These are phyloP conservation scores for Tokudaia tokunoshimensis DNA, from an alignment of 2,797 vertebrate genomes.

Conservation along the genomic window DNA sequence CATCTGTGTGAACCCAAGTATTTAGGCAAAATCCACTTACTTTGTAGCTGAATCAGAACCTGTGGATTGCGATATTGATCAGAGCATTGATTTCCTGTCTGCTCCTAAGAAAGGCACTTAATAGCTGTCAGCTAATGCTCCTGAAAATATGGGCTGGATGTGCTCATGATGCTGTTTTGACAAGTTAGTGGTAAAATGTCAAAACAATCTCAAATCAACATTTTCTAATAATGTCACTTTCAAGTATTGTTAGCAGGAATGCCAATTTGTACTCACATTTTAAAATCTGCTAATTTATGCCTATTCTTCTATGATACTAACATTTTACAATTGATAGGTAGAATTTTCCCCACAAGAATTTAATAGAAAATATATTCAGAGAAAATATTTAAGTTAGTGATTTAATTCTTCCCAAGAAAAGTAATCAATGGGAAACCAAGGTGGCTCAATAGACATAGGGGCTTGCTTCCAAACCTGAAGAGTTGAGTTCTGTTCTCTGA, in stretches of 20 bases:
- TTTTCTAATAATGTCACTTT: conserved; percentile 77
- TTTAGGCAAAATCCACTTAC: conserved; percentile 65
- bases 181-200: conserved; percentile 75
- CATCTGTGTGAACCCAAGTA: conserved; percentile 42
- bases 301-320: not conserved
- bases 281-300: conserved; percentile 59
- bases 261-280: conserved; percentile 65
- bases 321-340: not conserved
- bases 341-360: not conserved
- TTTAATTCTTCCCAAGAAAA: conserved; percentile 17
- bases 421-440: not conserved
- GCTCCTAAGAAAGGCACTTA: conserved; percentile 63
- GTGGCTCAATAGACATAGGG: not conserved
- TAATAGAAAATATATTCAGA: not conserved
- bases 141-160: conserved; percentile 71
- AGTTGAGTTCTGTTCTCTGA: not conserved
- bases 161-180: conserved; percentile 73
- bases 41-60: conserved; percentile 63
- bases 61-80: conserved; percentile 71
- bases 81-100: conserved; percentile 77
- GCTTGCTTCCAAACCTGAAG: not conserved
- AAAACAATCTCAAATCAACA: conserved; percentile 77
- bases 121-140: conserved; percentile 71
- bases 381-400: conserved; percentile 37
- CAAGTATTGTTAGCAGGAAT: conserved; percentile 66